Evolutionary conservation across 2,888 invertebrate genomes (phyloP), one percentile per base, ranked within the genome.

Genomic region (Chrysolina haemoptera): DNA sequence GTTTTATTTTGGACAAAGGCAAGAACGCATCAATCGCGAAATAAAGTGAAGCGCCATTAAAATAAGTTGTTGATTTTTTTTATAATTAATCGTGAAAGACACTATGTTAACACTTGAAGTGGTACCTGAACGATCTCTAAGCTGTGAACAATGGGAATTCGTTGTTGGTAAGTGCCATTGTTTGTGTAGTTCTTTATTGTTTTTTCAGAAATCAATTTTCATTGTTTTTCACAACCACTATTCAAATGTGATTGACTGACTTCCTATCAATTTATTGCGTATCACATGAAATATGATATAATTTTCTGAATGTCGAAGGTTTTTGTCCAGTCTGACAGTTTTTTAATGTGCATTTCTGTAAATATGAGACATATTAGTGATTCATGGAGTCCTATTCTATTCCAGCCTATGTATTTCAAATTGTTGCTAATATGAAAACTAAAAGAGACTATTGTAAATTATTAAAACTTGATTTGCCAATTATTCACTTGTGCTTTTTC

Each of bases 141-240:
- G 98, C 89, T 96, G 97, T 89, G 98, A 98, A 90, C 95, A 96
- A 91, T 98, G 98, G 98, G 98, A 98, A 91, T 98, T 98, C 90
- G 93, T 96, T 88, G 90, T 97, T 90, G 97, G 97, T 96, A 90
- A 93, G 94, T 90, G 86, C 71, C 55, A 72, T 74, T 73, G 53
- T 69, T 74, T 72, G 68, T 72, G 53, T 76, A 70, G 67, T 4
- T 18, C 62, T 76, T 69, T 62, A 68, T 73, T 55, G 63, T 48
- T 73, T 68, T 68, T 62, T 35, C 35, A 35, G 35, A 0, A 35
- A 8, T 35, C 35, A 35, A 70, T 4, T 27, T 69, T 62, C 65
- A 68, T 73, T 55, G 63, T 48, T 74, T 68, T 68, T 62, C 78
- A 40, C 43, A 63, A 43, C 35, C 53, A 43, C 16, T 27, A 68